Evolutionary conservation across 2,797 vertebrate genomes (phyloP).

Genomic region (Ambastaia sidthimunki): DNA sequence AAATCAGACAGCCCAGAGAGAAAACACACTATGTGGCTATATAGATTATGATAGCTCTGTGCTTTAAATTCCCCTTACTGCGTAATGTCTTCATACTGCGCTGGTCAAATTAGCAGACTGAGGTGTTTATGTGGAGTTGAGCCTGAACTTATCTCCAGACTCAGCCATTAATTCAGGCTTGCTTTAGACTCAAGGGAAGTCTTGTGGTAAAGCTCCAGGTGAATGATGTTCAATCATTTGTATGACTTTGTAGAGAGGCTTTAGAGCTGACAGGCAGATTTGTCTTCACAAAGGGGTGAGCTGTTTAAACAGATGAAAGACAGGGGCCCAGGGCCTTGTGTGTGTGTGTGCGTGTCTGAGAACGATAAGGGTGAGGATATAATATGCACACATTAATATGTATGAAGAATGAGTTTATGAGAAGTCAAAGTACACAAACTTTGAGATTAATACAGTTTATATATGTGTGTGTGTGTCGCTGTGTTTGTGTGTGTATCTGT

Average conservation of each 20-base stretch:
- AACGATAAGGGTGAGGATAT: conserved; percentile 20
- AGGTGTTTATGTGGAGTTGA: conserved; percentile 23
- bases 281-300: conserved; percentile 36
- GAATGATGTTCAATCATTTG: conserved; percentile 18
- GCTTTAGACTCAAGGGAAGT: not conserved
- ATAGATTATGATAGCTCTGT: conserved; percentile 6
- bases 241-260: conserved; percentile 29
- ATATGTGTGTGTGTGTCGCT: not conserved
- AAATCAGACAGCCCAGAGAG: conserved; percentile 13
- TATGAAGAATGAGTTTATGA: conserved; percentile 48
- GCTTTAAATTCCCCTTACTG: not conserved
- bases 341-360: conserved; percentile 10
- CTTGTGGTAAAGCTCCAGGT: not conserved
- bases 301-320: conserved; percentile 47
- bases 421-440: conserved; percentile 44
- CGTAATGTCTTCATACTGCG: not conserved
- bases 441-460: conserved; percentile 15
- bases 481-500: conserved; percentile 18
- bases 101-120: not conserved
- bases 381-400: conserved; percentile 41
- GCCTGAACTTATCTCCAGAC: not conserved
- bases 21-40: conserved; percentile 13
- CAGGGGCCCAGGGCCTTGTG: not conserved
- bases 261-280: conserved; percentile 42
- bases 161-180: conserved; percentile 26